A percentile compares a stretch with the other conserved stretches of the same genome.
Conservation (phyloP, 1,140 invertebrate species). For the Popillia japonica region DNA sequence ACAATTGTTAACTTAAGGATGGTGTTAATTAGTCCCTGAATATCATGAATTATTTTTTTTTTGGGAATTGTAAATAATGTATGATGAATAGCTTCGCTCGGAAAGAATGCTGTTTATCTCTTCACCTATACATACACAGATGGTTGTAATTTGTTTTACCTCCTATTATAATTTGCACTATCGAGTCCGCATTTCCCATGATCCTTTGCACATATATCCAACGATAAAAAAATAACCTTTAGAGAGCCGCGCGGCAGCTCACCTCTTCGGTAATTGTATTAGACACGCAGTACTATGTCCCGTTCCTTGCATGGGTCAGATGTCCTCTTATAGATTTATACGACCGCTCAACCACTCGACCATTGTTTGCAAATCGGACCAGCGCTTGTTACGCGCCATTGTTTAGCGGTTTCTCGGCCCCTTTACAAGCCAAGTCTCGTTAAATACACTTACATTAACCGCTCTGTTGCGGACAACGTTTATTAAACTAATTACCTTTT, state of each 20-base stretch:
- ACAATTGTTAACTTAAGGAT: too few relatives aligned
- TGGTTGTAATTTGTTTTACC: too few relatives aligned
- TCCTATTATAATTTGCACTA: too few relatives aligned
- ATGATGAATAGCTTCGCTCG: too few relatives aligned
- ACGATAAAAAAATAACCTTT: background rate
- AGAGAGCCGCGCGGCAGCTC: background rate
- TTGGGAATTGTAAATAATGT: too few relatives aligned
- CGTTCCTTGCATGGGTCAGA: slow-evolving; percentile 24
- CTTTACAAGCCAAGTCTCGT: background rate
- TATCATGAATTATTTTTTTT: too few relatives aligned
- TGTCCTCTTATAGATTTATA: slow-evolving; percentile 23
- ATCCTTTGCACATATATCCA: background rate
- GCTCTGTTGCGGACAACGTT: slow-evolving; percentile 26
- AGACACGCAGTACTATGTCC: slow-evolving; percentile 10
- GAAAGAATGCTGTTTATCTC: too few relatives aligned
- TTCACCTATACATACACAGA: too few relatives aligned
- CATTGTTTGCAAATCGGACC: slow-evolving; percentile 28
- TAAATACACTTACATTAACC: slow-evolving; percentile 27
- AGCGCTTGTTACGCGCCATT: slow-evolving; percentile 28
- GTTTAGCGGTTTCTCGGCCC: slow-evolving; percentile 19
- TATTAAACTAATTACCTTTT: slow-evolving; percentile 23
- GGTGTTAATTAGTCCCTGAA: too few relatives aligned
- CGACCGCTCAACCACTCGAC: background rate
- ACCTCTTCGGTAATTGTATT: slow-evolving; percentile 8
- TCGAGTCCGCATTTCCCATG: background rate